Base-by-base conservation (phyloP, 2,797 vertebrate genomes). In the Poeciliopsis turneri region DNA sequence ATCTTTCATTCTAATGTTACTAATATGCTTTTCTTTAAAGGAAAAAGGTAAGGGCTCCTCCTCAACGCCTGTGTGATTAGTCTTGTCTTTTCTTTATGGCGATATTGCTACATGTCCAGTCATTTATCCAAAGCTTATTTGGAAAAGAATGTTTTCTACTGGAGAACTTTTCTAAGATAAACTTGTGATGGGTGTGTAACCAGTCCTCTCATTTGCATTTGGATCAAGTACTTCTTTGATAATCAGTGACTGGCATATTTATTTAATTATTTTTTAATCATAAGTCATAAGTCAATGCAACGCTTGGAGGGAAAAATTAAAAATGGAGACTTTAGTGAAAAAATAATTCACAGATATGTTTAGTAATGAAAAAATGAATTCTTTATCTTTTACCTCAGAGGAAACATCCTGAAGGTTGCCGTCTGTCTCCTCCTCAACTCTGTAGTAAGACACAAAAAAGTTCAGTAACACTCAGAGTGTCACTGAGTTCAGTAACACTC, bases 341-440 rank as follows among this genome's bases (percentile, higher is more conserved):
- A 12, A 66, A 57, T 30, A 46, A 15, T 33, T 61, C 2, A 75
- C 15, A 66, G 75, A 78, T 33, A 69, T 39, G 53, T 10, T 5
- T 13, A 46, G 11, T 16, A 18, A 41, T 13, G 68, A 33, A 78
- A 46, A 43, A 53, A 9, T 5, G 18, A 20, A 47, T 20, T 39
- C 28, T 16, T 47, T 9, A 28, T 49, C 6, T 71, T 92, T 93
- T 95, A 95, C 96, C 96, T 96, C 92, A 43, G 76, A 84, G 78
- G 89, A 80, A 82, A 88, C 84, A 70, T 91, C 87, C 77, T 95
- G 94, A 76, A 92, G 83, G 59, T 90, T 93, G 87, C 95, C 95
- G 72, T 96, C 95, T 84, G 89, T 90, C 84, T 97, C 95, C 75
- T 96, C 49, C 2, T 92, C 94, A 77, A 95, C 91, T 90, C 96